A percentile compares a stretch with the other conserved stretches of the same genome.
Conservation (phyloP, 2,113 vertebrate genomes). For the Psilopsiagon aurifrons region DNA sequence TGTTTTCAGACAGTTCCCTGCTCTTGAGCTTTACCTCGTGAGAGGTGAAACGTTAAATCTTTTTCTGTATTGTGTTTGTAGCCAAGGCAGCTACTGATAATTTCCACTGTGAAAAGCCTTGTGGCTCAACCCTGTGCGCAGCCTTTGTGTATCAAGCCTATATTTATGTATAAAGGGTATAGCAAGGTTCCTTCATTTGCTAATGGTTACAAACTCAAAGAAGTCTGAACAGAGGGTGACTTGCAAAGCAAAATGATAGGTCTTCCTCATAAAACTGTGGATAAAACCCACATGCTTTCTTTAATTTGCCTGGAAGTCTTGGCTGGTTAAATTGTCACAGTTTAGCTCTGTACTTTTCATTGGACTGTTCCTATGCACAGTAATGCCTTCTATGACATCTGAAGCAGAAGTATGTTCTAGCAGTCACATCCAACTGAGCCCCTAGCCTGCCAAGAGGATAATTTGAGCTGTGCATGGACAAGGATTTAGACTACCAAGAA, state of each 20-base stretch:
- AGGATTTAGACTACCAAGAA: background rate
- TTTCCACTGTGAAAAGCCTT: background rate
- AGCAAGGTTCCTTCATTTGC: background rate
- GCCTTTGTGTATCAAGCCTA: background rate
- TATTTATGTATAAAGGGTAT: background rate
- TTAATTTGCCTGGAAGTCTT: background rate
- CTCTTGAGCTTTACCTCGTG: background rate
- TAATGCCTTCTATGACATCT: background rate
- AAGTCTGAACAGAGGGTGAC: background rate
- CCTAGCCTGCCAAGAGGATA: background rate
- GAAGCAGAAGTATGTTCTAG: background rate
- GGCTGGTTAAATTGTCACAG: background rate
- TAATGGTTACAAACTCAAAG: background rate
- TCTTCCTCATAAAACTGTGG: background rate
- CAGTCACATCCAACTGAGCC: accelerated
- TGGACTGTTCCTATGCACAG: background rate
- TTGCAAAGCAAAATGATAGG: background rate
- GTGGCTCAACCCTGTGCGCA: background rate
- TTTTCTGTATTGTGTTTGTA: background rate
- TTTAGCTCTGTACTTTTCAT: background rate
- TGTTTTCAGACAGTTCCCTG: background rate
- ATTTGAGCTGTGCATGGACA: background rate
- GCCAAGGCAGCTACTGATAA: background rate
- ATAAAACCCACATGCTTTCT: background rate
- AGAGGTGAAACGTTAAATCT: background rate